Evolutionary conservation across 2,888 invertebrate genomes (phyloP).

Genomic region (Drosophila lutescens): DNA sequence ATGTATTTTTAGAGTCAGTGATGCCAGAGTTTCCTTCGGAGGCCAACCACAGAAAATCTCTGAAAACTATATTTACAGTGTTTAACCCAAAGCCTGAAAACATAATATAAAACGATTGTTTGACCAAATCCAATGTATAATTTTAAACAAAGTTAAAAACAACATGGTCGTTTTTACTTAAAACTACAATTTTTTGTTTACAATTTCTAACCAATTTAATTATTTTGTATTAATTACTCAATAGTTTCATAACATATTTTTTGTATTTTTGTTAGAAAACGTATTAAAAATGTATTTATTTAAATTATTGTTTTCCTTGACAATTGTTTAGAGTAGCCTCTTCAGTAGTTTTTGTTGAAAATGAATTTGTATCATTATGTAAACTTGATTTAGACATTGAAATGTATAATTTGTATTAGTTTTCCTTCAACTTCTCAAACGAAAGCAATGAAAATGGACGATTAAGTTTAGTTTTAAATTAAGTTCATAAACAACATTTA

Average conservation of each 20-base stretch:
- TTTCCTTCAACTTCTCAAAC: slow-evolving; percentile 52
- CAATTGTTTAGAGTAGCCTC: slow-evolving; percentile 42
- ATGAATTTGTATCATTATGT: slow-evolving; percentile 20
- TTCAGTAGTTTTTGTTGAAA: slow-evolving; percentile 25
- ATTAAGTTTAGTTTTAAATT: slow-evolving; percentile 45
- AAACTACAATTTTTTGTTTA: neutral
- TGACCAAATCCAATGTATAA: neutral
- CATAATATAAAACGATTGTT: neutral
- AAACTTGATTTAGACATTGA: slow-evolving; percentile 35
- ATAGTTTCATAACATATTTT: slow-evolving; percentile 17
- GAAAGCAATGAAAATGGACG: slow-evolving; percentile 7
- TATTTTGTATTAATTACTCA: slow-evolving; percentile 8
- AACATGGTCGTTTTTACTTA: slow-evolving; percentile 18
- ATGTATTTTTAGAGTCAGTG: slow-evolving; percentile 27
- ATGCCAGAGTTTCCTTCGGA: slow-evolving; percentile 10
- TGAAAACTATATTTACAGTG: neutral
- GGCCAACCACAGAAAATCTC: slow-evolving; percentile 5
- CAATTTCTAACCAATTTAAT: neutral
- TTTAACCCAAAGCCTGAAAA: neutral
- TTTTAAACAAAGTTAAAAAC: slow-evolving; percentile 1
- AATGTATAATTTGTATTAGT: slow-evolving; percentile 43
- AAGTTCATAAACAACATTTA: slow-evolving; percentile 36
- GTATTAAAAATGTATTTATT: slow-evolving; percentile 33
- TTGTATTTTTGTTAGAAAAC: slow-evolving; percentile 33
- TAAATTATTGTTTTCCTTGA: slow-evolving; percentile 38